Evolutionary conservation across 2,888 invertebrate genomes (phyloP).

Genomic region (Diaphora mendica): DNA sequence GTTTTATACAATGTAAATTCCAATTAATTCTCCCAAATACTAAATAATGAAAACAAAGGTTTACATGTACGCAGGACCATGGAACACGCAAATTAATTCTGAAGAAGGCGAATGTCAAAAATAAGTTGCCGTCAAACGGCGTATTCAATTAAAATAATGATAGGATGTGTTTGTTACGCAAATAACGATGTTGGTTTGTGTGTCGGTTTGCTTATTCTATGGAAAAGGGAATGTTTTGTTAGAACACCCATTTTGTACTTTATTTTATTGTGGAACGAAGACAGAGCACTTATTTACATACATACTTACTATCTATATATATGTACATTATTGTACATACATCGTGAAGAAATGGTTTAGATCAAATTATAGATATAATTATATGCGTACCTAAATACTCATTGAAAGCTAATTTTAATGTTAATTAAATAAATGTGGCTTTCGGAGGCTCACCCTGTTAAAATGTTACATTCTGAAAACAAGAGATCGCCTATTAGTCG

Average conservation of each 20-base stretch:
- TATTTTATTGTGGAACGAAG: conserved; percentile 12
- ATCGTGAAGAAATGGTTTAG: neutral
- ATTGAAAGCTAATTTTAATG: neutral
- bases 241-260: conserved; percentile 37
- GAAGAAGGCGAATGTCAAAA: conserved; percentile 74
- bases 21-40: conserved; percentile 76
- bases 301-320: neutral
- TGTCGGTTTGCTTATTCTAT: conserved; percentile 54
- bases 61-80: conserved; percentile 64
- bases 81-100: conserved; percentile 75
- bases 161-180: conserved; percentile 61
- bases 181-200: conserved; percentile 62
- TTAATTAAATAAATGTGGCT: neutral
- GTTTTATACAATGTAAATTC: conserved; percentile 77
- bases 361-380: neutral
- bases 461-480: neutral
- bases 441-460: neutral
- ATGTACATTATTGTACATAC: too few relatives aligned
- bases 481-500: neutral
- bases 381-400: neutral
- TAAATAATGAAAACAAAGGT: conserved; percentile 70
- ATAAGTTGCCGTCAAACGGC: conserved; percentile 73
- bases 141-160: conserved; percentile 74
- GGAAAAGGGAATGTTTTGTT: conserved; percentile 37
- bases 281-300: conserved; percentile 4